These are phyloP conservation scores for Sisor rabdophorus DNA, from an alignment of 2,113 vertebrate genomes.

Conservation along the genomic window DNA sequence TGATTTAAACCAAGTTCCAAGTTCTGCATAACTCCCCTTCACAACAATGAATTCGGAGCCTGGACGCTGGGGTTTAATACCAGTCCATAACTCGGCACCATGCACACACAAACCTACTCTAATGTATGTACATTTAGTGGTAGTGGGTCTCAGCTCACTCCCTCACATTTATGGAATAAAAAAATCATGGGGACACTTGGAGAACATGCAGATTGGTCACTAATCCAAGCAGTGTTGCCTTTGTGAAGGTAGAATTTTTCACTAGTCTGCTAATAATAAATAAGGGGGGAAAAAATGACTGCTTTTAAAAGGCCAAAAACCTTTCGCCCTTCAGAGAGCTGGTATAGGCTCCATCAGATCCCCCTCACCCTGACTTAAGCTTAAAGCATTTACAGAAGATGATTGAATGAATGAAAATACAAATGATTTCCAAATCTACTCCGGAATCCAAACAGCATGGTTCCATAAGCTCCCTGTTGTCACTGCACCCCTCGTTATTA, in stretches of 20 bases:
- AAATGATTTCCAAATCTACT: not conserved
- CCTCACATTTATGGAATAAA: no score
- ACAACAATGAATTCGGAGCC: no score
- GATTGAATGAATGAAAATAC: not conserved
- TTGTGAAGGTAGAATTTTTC: not conserved
- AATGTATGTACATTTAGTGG: no score
- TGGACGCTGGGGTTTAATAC: not conserved
- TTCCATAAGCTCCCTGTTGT: constrained; percentile 1
- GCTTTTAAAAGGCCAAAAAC: no score
- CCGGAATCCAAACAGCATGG: not conserved
- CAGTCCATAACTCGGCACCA: not conserved
- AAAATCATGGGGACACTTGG: no score
- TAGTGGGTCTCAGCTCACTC: no score
- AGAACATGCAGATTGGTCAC: not conserved
- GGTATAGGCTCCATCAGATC: no score
- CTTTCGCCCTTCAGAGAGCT: no score
- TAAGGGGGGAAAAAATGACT: no score
- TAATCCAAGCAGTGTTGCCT: not conserved
- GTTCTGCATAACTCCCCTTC: not conserved
- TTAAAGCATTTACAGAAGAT: no score
- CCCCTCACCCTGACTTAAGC: no score
- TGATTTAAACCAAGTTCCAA: not conserved
- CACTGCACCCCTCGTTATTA: not conserved
- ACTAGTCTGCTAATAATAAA: not conserved
- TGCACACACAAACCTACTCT: not conserved